Evolutionary conservation across 2,113 vertebrate genomes (phyloP).

Genomic region (Cheirogaleus medius): DNA sequence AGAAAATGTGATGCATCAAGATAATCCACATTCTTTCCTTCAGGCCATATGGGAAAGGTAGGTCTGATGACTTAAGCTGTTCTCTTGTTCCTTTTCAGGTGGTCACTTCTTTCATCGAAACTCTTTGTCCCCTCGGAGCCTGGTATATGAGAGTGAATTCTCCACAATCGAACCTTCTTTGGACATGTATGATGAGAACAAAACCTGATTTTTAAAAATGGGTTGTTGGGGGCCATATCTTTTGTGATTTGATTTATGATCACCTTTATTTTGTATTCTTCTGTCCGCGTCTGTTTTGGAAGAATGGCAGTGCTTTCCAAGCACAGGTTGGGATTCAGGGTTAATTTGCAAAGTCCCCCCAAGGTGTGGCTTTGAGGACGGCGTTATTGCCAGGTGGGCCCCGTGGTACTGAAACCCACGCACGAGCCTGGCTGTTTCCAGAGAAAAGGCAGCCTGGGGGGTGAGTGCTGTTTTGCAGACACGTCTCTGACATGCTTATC

Average conservation of each 20-base stretch:
- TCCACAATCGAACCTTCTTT: constrained; percentile 93
- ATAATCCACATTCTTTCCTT: background rate
- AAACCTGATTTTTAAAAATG: constrained; percentile 90
- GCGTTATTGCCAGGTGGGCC: constrained; percentile 69
- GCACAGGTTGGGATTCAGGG: constrained; percentile 78
- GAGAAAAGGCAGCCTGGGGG: constrained; percentile 70
- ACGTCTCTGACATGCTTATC: constrained; percentile 66
- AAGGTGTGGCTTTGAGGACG: constrained; percentile 78
- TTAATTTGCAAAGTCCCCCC: constrained; percentile 75
- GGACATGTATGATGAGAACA: constrained; percentile 95
- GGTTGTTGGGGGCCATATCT: constrained; percentile 79
- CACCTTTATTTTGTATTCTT: constrained; percentile 86
- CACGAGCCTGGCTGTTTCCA: constrained; percentile 54
- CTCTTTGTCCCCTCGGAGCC: constrained; percentile 91
- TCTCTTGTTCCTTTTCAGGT: constrained; percentile 84
- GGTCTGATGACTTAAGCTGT: background rate
- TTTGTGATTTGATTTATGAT: constrained; percentile 82
- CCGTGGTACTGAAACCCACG: background rate
- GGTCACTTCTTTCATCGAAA: constrained; percentile 93
- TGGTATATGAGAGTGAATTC: constrained; percentile 94
- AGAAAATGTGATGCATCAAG: background rate
- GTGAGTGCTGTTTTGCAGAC: constrained; percentile 59
- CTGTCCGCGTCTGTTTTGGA: constrained; percentile 85
- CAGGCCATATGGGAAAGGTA: rapidly evolving
- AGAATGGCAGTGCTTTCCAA: constrained; percentile 83